phyloP scores from a whole-genome alignment of 2,888 invertebrate genomes.

The Mamestra brassicae region DNA sequence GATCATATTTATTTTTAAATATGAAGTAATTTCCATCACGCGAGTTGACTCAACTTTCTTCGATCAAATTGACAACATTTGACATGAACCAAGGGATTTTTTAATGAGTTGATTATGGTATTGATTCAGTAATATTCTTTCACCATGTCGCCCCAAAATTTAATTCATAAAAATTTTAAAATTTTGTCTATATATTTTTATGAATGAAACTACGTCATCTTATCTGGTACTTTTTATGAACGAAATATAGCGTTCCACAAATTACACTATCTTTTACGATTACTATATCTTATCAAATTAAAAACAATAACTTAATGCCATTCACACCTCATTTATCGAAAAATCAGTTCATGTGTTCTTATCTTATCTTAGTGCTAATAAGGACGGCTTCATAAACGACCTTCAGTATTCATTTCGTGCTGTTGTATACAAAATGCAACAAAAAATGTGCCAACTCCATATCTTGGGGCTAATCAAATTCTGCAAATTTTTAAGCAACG shows the following conservation, averaged over 20 bases:
- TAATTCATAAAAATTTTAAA: not conserved
- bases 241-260: not conserved
- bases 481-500: too few species aligned
- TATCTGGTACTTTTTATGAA: not conserved
- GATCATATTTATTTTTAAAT: not conserved
- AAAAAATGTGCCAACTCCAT: not conserved
- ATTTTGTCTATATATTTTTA: not conserved
- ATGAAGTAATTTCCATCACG: not conserved
- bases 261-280: constrained; percentile 21
- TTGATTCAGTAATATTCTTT: not conserved
- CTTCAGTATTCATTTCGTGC: constrained; percentile 13
- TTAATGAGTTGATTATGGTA: not conserved
- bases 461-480: too few species aligned
- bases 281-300: not conserved
- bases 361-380: constrained; percentile 39
- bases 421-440: constrained; percentile 37
- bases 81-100: too few species aligned
- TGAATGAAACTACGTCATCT: not conserved
- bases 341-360: constrained; percentile 42
- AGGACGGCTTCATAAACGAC: constrained; percentile 40
- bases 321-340: constrained; percentile 34
- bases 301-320: not conserved
- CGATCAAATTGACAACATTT: not conserved
- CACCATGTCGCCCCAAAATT: not conserved
- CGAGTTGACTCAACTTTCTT: not conserved